Evolutionary conservation across 92 coral and sea anemone genomes (phyloP), one percentile per base, ranked within the genome.

Genomic region (Plumapathes pennacea): DNA sequence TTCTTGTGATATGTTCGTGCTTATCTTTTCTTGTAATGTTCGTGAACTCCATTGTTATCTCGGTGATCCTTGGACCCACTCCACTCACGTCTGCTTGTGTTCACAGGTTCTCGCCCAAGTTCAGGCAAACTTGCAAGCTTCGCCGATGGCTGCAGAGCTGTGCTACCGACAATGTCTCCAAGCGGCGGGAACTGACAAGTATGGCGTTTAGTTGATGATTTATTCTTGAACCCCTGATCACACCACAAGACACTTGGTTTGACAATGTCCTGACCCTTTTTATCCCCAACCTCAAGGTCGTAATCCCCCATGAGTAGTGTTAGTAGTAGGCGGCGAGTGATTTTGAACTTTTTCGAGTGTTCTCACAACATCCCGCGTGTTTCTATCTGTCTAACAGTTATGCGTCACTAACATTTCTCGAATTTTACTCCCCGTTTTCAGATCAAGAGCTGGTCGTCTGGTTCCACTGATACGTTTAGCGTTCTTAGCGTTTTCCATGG

Each of bases 101-200:
- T 13, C 2, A 38, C 49, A 90, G 97, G 88, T 90, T 57, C 58
- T 85, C 42, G 97, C 88, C 3, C 74, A 78, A 50, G 83, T 86
- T 18, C 95, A 87, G 43, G 72, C 72, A 24, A 50, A 31, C 46
- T n/a, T n/a, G n/a, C 85, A 68, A 25, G 97, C 88, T 8, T 82
- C 86, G 4, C 81, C 95, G 13, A 74, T 72, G 72, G 95, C 90
- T 5, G 97, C 97, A 8, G 97, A 90, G 42, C 81, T 86, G 43
- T 90, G 97, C 50, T 90, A 90, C 50, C 95, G 90, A 8, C 82
- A 86, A 64, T 86, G 95, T 59, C 76, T 90, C 39, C 95, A 90
- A 33, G 71, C 81, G n/a, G 90, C 88, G 10, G 33, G 60, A 27
- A 69, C 39, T 53, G 70, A 69, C 63, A 69, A 72, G 97, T 90